Base-by-base conservation (phyloP, 2,113 vertebrate genomes). In the Paracyprichromis sp. region DNA sequence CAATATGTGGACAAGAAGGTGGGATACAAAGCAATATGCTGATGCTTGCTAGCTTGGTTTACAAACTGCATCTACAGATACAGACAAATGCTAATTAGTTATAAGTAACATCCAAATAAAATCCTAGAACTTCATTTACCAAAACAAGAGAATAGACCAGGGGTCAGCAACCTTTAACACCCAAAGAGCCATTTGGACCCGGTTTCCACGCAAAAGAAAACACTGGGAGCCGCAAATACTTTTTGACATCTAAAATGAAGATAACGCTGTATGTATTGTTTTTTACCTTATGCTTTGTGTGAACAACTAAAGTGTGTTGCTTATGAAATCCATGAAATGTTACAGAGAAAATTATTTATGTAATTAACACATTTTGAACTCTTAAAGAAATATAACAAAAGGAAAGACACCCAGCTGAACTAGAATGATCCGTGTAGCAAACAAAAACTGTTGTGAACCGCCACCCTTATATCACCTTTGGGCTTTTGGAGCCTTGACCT, bases 141-240 rank as follows among this genome's bases (percentile, higher is more conserved):
- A 40, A n/a, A n/a, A 78, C 36, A 69, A n/a, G 63, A 38, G 4
- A 38, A 5, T 38, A 71, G 7, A 24, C 5, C 12, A 14, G 24
- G 7, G 56, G 56, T 29, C 56, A 0, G 0, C 56, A 59, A 59
- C 13, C 2, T 59, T 59, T 59, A 59, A 59, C 13, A 59, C 56
- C 0, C 26, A 59, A 59, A 59, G 56, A 59, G 13, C 56, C 56
- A 59, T 9, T 59, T 59, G 26, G 56, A 59, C 56, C 4, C 1
- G 0, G 13, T 29, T 59, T 29, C 13, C 26, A 29, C 3, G 14
- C 26, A 59, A 29, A 59, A 1, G 56, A 59, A 59, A 59, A 29
- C 26, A 16, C 56, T 59, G 3, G 56, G 0, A 59, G 56, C 56
- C 0, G 26, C 56, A 59, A 59, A 59, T 29, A 1, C 26, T 0